These are phyloP conservation scores for Lasioglossum oenotherae DNA, from an alignment of 2,888 invertebrate species.

Conservation along the genomic window DNA sequence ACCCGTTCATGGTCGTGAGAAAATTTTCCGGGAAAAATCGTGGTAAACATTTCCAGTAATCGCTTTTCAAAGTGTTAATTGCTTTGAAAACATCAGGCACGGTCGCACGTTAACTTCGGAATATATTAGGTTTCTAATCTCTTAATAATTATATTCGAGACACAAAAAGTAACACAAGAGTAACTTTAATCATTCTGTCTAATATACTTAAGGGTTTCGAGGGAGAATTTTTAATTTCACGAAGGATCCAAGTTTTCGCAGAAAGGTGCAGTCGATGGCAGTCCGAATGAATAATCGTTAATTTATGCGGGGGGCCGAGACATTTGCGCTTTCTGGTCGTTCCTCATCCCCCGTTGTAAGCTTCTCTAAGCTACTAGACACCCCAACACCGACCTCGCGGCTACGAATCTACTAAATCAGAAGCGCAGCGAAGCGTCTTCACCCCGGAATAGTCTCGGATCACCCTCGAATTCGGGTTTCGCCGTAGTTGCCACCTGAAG, in stretches of 20 bases:
- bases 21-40: conserved; percentile 18
- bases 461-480: conserved; percentile 66
- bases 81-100: background rate
- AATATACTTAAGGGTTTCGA: background rate
- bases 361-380: conserved; percentile 63
- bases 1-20: conserved; percentile 18
- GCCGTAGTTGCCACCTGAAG: conserved; percentile 54
- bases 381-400: conserved; percentile 58
- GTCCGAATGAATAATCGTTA: conserved; percentile 29
- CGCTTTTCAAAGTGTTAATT: background rate
- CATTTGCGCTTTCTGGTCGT: conserved; percentile 27
- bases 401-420: conserved; percentile 77
- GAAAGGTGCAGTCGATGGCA: background rate
- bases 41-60: background rate
- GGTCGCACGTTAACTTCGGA: background rate
- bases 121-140: background rate
- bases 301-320: conserved; percentile 24
- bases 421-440: conserved; percentile 80
- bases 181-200: background rate
- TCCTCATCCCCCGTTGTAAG: conserved; percentile 50
- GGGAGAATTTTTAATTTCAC: background rate
- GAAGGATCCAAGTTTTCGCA: conserved; percentile 1
- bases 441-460: conserved; percentile 65
- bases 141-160: background rate
- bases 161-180: background rate